Evolutionary conservation across 1,140 invertebrate species (phyloP), one percentile per base, ranked within the genome.

Genomic region (Cydia pomonella): DNA sequence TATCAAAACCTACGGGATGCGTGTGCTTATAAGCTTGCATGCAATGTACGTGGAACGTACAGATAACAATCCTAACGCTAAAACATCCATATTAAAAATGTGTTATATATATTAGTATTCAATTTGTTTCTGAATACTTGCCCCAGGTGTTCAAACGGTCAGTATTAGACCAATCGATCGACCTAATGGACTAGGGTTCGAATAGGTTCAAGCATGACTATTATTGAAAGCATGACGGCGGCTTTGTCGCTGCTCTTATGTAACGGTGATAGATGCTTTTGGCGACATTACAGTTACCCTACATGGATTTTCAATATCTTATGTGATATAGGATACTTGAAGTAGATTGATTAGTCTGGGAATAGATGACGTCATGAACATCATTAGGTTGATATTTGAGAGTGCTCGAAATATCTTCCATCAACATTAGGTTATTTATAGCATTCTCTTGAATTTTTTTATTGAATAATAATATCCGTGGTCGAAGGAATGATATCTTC

Each of bases 191-290:
- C 53, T 59, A 59, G 53, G 53, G 53, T 59, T 59, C 53, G 12
- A 23, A 21, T 23, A 59, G 21, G 53, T 59, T 59, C 53, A n/a
- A n/a, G n/a, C n/a, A 59, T 23, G 21, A 23, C n/a, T 59, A 59
- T 23, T 59, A 59, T 59, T 59, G 53, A 59, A 59, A 59, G 53
- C 53, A 59, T 59, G 53, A 59, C 53, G 18, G 53, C 18, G 53
- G 21, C 53, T 59, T 23, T 59, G 53, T 59, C 21, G 53, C 53
- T n/a, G 53, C 21, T 59, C 53, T 59, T 59, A 59, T 23, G 23
- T 59, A 59, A 59, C 53, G 53, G 53, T 59, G 53, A 59, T 59
- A 59, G 53, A 59, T 59, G 53, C 18, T 59, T 59, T 59, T 23
- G 21, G 21, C 53, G 50, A n/a, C 50, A 53, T 59, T 59, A 10